Conservation (phyloP, 2,888 invertebrate species). For the Synergus itoensis region DNA sequence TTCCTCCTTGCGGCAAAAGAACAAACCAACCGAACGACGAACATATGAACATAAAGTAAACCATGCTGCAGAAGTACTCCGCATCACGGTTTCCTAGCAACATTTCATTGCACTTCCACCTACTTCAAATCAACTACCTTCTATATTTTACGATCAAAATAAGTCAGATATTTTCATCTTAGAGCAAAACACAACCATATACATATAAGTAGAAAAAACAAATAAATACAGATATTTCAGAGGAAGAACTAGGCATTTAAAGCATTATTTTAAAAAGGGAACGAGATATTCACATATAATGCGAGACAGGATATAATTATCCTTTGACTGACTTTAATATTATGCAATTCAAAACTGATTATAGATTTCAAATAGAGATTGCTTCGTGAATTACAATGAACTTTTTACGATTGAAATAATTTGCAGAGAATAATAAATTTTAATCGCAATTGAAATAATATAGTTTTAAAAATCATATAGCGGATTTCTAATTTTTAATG, state of each 20-base stretch:
- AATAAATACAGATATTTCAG: too few species aligned
- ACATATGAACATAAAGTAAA: neutral
- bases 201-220: too few species aligned
- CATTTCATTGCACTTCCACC: neutral
- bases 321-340: conserved; percentile 23
- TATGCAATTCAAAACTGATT: conserved; percentile 21
- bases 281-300: conserved; percentile 9
- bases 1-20: neutral
- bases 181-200: neutral
- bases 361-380: neutral
- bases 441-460: neutral
- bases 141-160: neutral
- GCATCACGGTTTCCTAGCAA: neutral
- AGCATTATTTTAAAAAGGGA: neutral
- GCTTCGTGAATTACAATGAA: neutral
- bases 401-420: neutral
- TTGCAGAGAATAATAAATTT: neutral
- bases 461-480: neutral
- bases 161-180: neutral
- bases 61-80: neutral
- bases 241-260: neutral
- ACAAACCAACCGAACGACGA: neutral
- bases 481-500: neutral
- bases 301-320: conserved; percentile 20
- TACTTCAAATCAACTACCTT: neutral